phyloP scores from a whole-genome alignment of 2,113 vertebrate genomes.

The Promerops cafer region DNA sequence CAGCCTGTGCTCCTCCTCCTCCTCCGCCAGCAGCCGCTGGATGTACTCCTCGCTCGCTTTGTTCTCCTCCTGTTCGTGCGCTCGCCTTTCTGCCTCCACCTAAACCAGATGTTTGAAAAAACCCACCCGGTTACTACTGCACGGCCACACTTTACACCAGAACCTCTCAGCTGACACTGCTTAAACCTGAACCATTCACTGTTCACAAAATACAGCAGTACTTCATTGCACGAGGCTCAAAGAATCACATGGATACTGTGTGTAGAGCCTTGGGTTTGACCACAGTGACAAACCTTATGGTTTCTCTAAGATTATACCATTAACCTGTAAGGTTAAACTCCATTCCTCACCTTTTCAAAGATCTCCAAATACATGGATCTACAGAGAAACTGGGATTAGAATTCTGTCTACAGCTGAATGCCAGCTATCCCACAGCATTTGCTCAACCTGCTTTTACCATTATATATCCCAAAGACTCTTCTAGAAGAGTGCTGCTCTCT shows the following conservation, averaged over 20 bases:
- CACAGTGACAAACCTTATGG: background rate
- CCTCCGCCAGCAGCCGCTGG: conserved; percentile 81
- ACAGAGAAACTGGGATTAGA: background rate
- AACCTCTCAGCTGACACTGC: background rate
- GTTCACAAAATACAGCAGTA: background rate
- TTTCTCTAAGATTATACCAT: background rate
- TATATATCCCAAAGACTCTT: background rate
- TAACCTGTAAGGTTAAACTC: background rate
- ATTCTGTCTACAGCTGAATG: background rate
- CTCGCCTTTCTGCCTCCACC: conserved; percentile 83
- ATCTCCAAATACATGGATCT: background rate
- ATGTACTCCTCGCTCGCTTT: conserved; percentile 88
- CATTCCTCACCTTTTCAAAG: background rate
- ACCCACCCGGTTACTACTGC: background rate
- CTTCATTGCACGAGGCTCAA: background rate
- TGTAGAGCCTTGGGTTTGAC: background rate
- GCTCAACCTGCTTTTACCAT: background rate
- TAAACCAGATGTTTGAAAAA: background rate
- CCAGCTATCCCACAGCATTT: background rate
- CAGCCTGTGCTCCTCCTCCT: conserved; percentile 73
- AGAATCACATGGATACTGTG: background rate
- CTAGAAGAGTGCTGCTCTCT: background rate
- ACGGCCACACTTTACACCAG: background rate
- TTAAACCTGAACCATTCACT: fast-evolving
- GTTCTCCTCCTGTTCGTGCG: conserved; percentile 80